Evolutionary conservation across 2,113 vertebrate species (phyloP), one percentile per base, ranked within the genome.

Genomic region (Eulemur macaco): DNA sequence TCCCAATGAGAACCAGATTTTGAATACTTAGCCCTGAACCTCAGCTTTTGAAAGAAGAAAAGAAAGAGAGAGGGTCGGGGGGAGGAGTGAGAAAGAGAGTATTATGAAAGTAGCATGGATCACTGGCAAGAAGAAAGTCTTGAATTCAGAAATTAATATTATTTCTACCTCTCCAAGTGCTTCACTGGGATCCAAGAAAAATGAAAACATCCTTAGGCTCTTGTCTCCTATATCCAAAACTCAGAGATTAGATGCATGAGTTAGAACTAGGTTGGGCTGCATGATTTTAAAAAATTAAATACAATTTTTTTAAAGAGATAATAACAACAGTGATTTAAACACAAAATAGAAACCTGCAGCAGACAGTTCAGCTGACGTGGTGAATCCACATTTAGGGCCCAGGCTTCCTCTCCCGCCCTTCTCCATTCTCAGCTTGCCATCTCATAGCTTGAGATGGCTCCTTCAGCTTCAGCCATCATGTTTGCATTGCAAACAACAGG

Each of bases 1-100:
- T 64, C 47, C 52, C 84, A 97, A n/a, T 80, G 58, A 93, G 69
- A 15, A 88, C 74, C 58, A 69, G 42, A 92, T 94, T 96, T 94
- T 84, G 47, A 91, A 86, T 47, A 68, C 12, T 98, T 88, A 93
- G 23, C 23, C 18, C 64, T 60, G 6, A 93, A 82, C 47, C 1
- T 68, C 54, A 77, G 45, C 15, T 69, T 94, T 71, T 50, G 31
- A n/a, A 6, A 47, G 14, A 64, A 45, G 31, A 52, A 12, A 39
- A 91, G 23, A 93, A 10, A 54, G 5, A 76, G 58, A 56, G 56
- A 88, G 6, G 31, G 64, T 64, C n/a, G 47, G 29, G 34, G n/a
- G 20, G 37, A 39, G n/a, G 8, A 31, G 18, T 31, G 60, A 39
- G 4, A n/a, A 14, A 8, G 31, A 86, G 8, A 87, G 11, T 37